Evolutionary conservation across 37 sponge, comb jelly and placozoan genomes (phyloP).

Genomic region (Theonella swinhoei): DNA sequence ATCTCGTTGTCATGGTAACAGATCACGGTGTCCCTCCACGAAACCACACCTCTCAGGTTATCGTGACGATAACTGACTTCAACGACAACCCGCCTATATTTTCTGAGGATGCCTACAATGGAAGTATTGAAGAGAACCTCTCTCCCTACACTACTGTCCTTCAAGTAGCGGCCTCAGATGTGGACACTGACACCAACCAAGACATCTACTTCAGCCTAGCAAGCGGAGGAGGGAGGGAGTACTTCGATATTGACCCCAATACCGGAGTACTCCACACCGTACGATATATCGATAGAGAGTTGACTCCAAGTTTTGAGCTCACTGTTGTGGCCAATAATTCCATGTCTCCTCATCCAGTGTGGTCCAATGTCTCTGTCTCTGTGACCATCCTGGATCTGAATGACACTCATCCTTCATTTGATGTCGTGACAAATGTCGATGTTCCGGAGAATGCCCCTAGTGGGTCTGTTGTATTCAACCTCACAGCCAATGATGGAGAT

Average conservation of each 20-base stretch:
- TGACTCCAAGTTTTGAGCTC: conserved; percentile 36
- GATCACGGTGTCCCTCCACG: conserved; percentile 56
- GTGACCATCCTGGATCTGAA: conserved; percentile 63
- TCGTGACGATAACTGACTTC: conserved; percentile 47
- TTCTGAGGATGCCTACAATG: conserved; percentile 23
- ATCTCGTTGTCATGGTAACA: conserved; percentile 31
- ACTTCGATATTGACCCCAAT: conserved; percentile 61
- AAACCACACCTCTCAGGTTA: conserved; percentile 20
- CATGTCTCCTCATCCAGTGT: not conserved
- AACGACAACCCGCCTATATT: conserved; percentile 80
- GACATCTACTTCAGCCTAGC: conserved; percentile 27
- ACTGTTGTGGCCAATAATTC: conserved; percentile 72
- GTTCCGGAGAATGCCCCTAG: conserved; percentile 36
- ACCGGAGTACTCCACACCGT: conserved; percentile 67
- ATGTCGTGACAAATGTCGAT: not conserved
- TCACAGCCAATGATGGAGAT: conserved; percentile 73
- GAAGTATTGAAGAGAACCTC: conserved; percentile 53
- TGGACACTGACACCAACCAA: conserved; percentile 34
- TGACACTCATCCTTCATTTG: conserved; percentile 75
- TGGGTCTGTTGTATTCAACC: conserved; percentile 4
- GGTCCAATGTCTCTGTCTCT: not conserved
- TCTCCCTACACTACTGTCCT: conserved; percentile 54
- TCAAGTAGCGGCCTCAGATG: conserved; percentile 57
- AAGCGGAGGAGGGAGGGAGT: conserved; percentile 11
- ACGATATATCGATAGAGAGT: conserved; percentile 50